phyloP scores from a whole-genome alignment of 2,888 invertebrate species.

The Punctoribates punctum region DNA sequence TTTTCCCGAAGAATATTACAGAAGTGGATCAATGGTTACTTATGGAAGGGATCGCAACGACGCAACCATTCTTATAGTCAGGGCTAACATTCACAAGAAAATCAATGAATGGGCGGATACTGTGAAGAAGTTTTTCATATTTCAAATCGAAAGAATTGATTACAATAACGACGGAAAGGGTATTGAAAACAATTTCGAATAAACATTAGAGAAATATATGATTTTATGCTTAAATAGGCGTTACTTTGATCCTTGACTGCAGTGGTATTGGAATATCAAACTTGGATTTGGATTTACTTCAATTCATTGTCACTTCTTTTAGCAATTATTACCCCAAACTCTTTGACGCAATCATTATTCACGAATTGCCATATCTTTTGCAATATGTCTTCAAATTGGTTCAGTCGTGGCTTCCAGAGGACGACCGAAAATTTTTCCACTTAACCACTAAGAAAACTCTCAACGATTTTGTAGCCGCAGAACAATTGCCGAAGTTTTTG shows the following conservation, averaged over 20 bases:
- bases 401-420: constrained; percentile 42
- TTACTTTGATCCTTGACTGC: constrained; percentile 37
- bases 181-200: not conserved
- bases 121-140: constrained; percentile 40
- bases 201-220: not conserved
- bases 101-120: constrained; percentile 36
- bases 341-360: constrained; percentile 40
- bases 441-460: constrained; percentile 37
- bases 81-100: constrained; percentile 41
- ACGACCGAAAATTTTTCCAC: constrained; percentile 41
- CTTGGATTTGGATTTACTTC: constrained; percentile 37
- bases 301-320: constrained; percentile 42
- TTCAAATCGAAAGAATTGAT: constrained; percentile 39
- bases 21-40: constrained; percentile 39
- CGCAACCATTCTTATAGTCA: constrained; percentile 19
- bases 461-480: constrained; percentile 14
- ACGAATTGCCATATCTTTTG: constrained; percentile 39
- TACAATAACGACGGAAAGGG: constrained; percentile 39
- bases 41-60: constrained; percentile 39
- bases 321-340: constrained; percentile 41
- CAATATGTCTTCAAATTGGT: constrained; percentile 41
- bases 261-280: constrained; percentile 33
- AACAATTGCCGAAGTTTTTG: constrained; percentile 37
- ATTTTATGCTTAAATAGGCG: constrained; percentile 23
- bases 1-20: constrained; percentile 43